Evolutionary conservation across 2,797 vertebrate species (phyloP).

Genomic region (Paramormyrops hopkinsi): DNA sequence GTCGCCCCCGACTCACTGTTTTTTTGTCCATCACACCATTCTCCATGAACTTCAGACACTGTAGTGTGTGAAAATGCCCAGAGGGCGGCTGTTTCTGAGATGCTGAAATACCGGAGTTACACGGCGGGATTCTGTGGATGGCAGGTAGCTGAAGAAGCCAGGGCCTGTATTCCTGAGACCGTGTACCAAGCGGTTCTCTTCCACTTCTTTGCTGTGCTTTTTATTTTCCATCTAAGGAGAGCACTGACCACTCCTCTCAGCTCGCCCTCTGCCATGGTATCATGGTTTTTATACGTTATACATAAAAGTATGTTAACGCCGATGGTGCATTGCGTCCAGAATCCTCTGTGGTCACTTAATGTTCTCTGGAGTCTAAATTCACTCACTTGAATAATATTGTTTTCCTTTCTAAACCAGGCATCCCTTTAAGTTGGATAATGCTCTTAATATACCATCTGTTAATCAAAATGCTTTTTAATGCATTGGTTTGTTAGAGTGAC

Average conservation of each 20-base stretch:
- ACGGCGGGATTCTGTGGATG: not conserved
- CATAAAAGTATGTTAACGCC: not conserved
- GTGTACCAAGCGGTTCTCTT: not conserved
- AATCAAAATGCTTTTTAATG: not conserved
- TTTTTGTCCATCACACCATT: not conserved
- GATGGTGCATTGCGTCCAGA: not conserved
- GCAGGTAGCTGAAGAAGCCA: not conserved
- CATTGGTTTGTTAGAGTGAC: not conserved
- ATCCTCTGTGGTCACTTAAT: constrained; percentile 1
- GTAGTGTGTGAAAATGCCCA: not conserved
- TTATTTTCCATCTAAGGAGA: not conserved
- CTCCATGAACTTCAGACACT: not conserved
- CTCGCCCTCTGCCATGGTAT: not conserved
- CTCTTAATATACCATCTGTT: constrained; percentile 4
- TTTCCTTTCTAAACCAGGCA: not conserved
- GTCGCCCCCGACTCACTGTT: not conserved
- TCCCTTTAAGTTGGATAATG: not conserved
- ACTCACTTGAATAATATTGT: not conserved
- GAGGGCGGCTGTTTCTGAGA: not conserved
- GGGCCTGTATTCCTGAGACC: not conserved
- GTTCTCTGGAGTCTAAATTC: not conserved
- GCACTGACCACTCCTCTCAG: not conserved
- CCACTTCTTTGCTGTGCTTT: not conserved
- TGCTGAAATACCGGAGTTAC: not conserved
- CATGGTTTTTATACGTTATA: not conserved